Evolutionary conservation across 2,888 invertebrate genomes (phyloP), one percentile per base, ranked within the genome.

Genomic region (Erebia ligea): DNA sequence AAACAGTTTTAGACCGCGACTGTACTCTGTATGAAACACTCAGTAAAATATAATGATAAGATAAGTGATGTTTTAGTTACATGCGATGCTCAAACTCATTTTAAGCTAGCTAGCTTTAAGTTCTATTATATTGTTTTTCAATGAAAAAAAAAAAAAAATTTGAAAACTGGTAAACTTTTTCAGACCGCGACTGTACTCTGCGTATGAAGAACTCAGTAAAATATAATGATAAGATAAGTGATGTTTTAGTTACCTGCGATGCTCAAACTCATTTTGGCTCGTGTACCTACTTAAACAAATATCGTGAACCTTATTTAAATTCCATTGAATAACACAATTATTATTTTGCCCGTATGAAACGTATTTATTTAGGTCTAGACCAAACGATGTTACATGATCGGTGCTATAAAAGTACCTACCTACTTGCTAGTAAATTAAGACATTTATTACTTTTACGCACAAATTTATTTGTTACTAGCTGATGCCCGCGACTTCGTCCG

Each of bases 261-360:
- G 52, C 64, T 64, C 40, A 64, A 40, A 64, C 40, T 40, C 64
- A 40, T 64, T 64, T 40, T 40, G 40, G 40, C 25, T 25, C 62
- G 21, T 15, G 19, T 64, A 34, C 17, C 25, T 61, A 34, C 17
- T 48, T 61, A 11, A 17, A 17, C 9, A 54, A 63, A 34, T n/a
- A 54, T 40, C 17, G n/a, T 17, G 40, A 64, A 54, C 64, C 34
- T 9, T 52, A 34, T 64, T 64, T 54, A 64, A 64, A 68, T 71
- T 65, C 54, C 68, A 68, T 68, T 69, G n/a, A 68, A 71, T 59
- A 68, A 68, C 54, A 65, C 50, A 68, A 57, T 69, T 63, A 72
- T 58, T 48, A 58, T 63, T n/a, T 13, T 56, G n/a, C 40, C 13
- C 62, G n/a, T 21, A 48, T 21, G 62, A 21, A 62, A 25, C 9